A percentile compares a stretch with the other conserved stretches of the same genome.
Evolutionary conservation across 2,113 vertebrate species (phyloP).

Genomic region (Mastomys coucha): DNA sequence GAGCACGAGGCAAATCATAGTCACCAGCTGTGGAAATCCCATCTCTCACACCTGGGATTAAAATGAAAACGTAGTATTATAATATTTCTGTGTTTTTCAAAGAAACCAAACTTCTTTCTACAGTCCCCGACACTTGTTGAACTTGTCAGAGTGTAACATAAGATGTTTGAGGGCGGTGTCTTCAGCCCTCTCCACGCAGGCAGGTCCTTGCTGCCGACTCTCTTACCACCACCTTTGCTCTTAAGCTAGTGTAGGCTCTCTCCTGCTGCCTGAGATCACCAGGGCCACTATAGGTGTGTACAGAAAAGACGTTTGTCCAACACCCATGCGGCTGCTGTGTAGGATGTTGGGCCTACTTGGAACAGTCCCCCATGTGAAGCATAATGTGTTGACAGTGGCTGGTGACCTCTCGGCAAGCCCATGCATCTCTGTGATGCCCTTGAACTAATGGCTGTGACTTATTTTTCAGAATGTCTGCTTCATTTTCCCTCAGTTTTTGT

Average conservation of each 20-base stretch:
- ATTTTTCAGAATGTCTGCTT: conserved; percentile 97
- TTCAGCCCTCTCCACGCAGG: background rate
- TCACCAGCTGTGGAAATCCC: too few species aligned
- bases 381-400: accelerated
- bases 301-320: too few species aligned
- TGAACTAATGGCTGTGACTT: conserved; percentile 62
- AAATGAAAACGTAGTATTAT: too few species aligned
- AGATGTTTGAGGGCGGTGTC: accelerated
- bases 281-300: too few species aligned
- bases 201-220: background rate
- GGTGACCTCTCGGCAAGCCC: accelerated
- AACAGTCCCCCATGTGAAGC: accelerated
- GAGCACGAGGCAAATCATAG: too few species aligned
- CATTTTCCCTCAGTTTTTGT: conserved; percentile 99
- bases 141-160: background rate
- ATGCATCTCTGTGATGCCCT: accelerated
- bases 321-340: accelerated
- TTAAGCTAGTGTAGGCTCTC: background rate
- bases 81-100: too few species aligned
- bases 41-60: too few species aligned
- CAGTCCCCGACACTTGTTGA: background rate
- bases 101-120: too few species aligned
- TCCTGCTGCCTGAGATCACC: background rate
- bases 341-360: accelerated
- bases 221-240: background rate